phyloP scores from a whole-genome alignment of 2,113 vertebrate genomes.

The Diadophis punctatus region DNA sequence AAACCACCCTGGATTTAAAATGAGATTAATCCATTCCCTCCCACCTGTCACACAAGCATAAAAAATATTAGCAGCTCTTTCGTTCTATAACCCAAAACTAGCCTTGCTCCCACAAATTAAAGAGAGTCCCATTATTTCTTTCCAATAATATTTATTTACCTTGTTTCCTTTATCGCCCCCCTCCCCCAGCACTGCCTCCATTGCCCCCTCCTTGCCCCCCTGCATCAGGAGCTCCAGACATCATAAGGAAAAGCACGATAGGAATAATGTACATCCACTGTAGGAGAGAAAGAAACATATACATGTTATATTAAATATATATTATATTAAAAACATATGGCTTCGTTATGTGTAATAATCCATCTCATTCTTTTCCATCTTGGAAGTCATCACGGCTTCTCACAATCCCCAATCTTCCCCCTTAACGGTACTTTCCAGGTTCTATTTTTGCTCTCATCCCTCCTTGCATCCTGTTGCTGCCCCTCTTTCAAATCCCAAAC shows the following conservation, averaged over 20 bases:
- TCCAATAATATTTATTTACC: conserved; percentile 18
- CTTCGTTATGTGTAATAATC: too few relatives aligned
- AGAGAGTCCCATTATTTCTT: neutral
- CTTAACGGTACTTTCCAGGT: neutral
- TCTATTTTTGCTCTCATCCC: neutral
- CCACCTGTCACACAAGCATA: neutral
- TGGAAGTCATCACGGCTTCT: neutral
- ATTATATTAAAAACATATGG: neutral
- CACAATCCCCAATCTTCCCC: neutral
- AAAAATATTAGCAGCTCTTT: neutral
- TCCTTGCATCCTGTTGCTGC: neutral
- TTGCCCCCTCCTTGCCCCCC: conserved; percentile 79
- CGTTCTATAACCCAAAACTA: neutral
- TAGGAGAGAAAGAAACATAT: neutral
- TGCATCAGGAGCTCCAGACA: conserved; percentile 89
- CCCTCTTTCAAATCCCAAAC: neutral
- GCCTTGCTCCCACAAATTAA: neutral
- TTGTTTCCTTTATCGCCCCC: conserved; percentile 37
- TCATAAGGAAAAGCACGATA: conserved; percentile 91
- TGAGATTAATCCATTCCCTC: neutral
- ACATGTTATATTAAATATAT: neutral
- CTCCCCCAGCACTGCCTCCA: conserved; percentile 70
- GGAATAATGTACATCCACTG: conserved; percentile 98
- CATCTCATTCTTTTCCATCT: neutral
- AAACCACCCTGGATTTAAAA: neutral